Evolutionary conservation across 2,888 invertebrate species (phyloP), one percentile per base, ranked within the genome.

Genomic region (Archips xylosteana): DNA sequence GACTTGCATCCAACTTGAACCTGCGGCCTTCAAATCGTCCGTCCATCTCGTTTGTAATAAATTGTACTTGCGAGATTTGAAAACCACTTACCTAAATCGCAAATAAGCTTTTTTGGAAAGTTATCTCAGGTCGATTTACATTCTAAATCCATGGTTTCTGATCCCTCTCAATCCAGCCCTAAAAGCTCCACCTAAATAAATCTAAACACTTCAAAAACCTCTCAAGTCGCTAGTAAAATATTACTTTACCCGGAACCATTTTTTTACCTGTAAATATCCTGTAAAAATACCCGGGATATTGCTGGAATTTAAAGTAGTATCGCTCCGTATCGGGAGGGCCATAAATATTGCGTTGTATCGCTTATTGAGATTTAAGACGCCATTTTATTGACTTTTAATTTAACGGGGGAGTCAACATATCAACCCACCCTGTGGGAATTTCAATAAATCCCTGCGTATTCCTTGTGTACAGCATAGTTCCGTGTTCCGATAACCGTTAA

Each of bases 321-420:
- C 57, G 57, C n/a, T 12, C 32, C 12, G 57, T 57, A 57, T 57
- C 57, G 57, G 32, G 32, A 23, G 9, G 3, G 32, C 10, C 12
- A 57, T 57, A 32, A 57, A 57, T 57, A 23, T 3, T 2, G 23
- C 54, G 49, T 15, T 15, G 51, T 57, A 32, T 57, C 32, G 57
- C 57, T 57, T 57, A 57, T 32, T 57, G 32, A 57, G 57, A 57
- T 57, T 57, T 32, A 57, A 45, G 57, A 57, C 57, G 23, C 54
- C 54, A 54, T 57, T 32, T 57, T 57, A 32, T 6, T 57, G 8
- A 54, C 51, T 32, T 32, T 32, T 32, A 12, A 57, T 32, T 12
- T 12, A 57, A 32, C 2, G 54, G 15, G 15, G 54, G 23, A 54
- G 23, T 54, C 23, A 23, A 23, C 23, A 15, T 23, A 9, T 2